Conservation (phyloP, 2,888 invertebrate species). For the Rotaria magnacalcarata region DNA sequence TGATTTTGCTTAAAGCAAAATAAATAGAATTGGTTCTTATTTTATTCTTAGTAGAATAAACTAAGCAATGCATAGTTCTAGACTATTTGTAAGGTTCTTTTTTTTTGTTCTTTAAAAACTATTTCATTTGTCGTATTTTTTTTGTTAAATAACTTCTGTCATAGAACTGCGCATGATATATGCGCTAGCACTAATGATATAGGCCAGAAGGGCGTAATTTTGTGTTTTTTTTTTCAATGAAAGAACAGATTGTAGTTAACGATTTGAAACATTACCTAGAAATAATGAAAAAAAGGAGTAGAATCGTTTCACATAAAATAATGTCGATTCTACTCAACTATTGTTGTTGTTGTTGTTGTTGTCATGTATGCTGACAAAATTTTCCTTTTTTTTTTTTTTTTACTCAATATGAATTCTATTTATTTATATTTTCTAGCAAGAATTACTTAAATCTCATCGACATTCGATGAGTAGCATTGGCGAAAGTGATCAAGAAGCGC, state of each 20-base stretch:
- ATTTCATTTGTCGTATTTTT: neutral
- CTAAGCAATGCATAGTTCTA: neutral
- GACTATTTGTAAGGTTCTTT: neutral
- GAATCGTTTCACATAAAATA: neutral
- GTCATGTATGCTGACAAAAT: neutral
- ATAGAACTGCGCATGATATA: neutral
- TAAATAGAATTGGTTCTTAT: neutral
- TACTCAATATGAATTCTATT: neutral
- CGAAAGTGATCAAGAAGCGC: neutral
- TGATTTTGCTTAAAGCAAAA: neutral
- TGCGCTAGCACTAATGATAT: neutral
- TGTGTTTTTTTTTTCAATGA: neutral
- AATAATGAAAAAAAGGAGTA: neutral
- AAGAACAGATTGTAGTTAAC: constrained; percentile 18
- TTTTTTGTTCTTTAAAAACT: neutral
- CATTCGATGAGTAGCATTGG: constrained; percentile 21
- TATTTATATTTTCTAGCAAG: constrained; percentile 3
- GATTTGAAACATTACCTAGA: neutral
- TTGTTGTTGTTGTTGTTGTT: neutral
- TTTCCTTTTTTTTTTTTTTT: neutral
- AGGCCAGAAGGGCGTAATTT: neutral
- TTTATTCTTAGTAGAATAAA: neutral
- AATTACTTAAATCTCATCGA: constrained; percentile 28
- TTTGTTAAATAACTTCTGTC: neutral
- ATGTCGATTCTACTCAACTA: neutral